Percentiles rank a stretch among this genome's conserved stretches.
phyloP scores from a whole-genome alignment of 1,140 invertebrate genomes.

The Drosophila suzukii region DNA sequence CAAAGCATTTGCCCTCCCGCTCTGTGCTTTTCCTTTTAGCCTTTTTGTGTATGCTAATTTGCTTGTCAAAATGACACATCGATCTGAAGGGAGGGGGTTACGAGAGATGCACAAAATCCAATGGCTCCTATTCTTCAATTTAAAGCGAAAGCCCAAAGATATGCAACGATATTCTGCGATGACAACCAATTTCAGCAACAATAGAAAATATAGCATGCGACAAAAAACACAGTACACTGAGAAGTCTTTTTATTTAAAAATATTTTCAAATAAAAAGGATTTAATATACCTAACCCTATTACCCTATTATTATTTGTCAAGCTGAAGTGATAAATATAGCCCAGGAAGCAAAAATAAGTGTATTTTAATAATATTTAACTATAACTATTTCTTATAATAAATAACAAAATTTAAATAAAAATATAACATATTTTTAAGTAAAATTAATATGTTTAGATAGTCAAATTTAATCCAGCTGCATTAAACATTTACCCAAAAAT shows the following conservation, averaged over 20 bases:
- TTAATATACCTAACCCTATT: no score
- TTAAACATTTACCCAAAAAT: background rate
- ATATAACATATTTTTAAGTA: background rate
- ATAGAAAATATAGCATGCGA: background rate
- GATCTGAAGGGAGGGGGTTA: slow-evolving; percentile 34
- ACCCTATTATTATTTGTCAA: no score
- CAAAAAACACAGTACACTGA: slow-evolving; percentile 16
- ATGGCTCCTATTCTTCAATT: slow-evolving; percentile 1
- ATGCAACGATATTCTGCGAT: slow-evolving; percentile 19
- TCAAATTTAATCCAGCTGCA: background rate
- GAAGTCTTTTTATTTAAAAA: background rate
- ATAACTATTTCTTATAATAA: no score
- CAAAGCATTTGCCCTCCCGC: background rate
- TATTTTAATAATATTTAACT: no score
- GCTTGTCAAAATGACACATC: slow-evolving; percentile 70
- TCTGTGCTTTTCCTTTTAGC: slow-evolving; percentile 3
- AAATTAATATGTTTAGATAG: no score
- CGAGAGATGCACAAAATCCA: background rate
- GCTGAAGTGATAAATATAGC: no score
- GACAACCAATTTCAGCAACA: slow-evolving; percentile 17
- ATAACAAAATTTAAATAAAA: no score
- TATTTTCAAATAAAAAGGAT: no score
- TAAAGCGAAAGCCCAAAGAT: slow-evolving; percentile 25
- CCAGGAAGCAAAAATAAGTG: no score
- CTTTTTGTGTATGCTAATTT: slow-evolving; percentile 68